phyloP scores from a whole-genome alignment of 2,113 vertebrate genomes.

The Pituophis catenifer region DNA sequence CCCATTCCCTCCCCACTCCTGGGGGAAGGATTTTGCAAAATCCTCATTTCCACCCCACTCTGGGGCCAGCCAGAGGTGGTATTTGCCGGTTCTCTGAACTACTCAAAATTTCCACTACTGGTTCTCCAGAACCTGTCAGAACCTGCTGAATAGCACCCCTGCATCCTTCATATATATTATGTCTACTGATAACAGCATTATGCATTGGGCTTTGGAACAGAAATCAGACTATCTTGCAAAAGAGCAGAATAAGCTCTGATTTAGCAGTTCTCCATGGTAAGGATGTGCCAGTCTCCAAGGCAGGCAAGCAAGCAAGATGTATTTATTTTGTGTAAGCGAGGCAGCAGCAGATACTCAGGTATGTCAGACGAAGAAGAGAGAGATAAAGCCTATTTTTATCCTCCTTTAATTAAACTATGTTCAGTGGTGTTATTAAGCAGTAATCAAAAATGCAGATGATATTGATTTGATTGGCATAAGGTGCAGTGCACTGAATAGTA shows the following conservation, averaged over 20 bases:
- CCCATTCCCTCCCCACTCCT: no score
- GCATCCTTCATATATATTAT: background rate
- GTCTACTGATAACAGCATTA: background rate
- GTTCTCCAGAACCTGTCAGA: no score
- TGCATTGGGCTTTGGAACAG: slow-evolving; percentile 10
- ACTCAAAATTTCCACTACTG: no score
- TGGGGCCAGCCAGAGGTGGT: no score
- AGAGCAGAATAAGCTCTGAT: background rate
- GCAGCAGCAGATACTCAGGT: slow-evolving; percentile 38
- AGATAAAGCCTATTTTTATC: slow-evolving; percentile 72
- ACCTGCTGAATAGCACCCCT: no score
- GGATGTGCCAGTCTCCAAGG: background rate
- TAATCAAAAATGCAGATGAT: slow-evolving; percentile 74
- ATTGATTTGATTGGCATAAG: slow-evolving; percentile 75
- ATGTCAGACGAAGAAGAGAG: slow-evolving; percentile 57
- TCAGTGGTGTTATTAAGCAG: slow-evolving; percentile 73
- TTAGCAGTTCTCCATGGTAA: background rate
- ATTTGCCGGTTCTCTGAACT: no score
- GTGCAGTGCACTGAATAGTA: slow-evolving; percentile 66
- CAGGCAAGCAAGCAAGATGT: slow-evolving; percentile 15
- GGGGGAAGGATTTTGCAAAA: no score
- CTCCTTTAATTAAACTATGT: slow-evolving; percentile 73
- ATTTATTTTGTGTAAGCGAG: slow-evolving; percentile 20
- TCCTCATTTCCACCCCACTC: no score
- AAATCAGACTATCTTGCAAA: background rate